A percentile compares a stretch with the other conserved stretches of the same genome.
Conservation (phyloP, 1,140 invertebrate species). For the Eulimnadia texana region DNA sequence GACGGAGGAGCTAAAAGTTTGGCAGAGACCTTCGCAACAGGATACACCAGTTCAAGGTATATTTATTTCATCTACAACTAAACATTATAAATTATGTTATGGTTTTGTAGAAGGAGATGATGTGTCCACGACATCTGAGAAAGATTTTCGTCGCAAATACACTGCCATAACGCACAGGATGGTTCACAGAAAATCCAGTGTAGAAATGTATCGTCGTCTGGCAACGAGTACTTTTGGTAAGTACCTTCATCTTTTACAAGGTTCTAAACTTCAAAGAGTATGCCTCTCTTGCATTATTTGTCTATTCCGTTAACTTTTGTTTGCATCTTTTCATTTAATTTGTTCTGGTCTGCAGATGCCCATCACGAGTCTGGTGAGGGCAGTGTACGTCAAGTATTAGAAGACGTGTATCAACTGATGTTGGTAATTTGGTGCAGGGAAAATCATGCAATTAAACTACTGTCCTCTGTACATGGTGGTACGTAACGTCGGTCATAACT, state of each 20-base stretch:
- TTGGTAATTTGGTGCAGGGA: constrained; percentile 62
- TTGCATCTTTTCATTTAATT: not conserved
- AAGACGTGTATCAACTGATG: constrained; percentile 63
- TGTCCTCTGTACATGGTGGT: constrained; percentile 6
- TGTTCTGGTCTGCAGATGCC: not conserved
- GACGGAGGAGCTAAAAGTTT: constrained; percentile 49
- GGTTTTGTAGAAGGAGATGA: constrained; percentile 16
- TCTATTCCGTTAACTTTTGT: not conserved
- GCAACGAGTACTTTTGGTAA: constrained; percentile 70
- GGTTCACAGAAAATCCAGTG: constrained; percentile 77
- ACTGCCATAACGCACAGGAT: constrained; percentile 73
- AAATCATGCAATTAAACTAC: constrained; percentile 22
- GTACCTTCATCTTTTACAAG: constrained; percentile 24
- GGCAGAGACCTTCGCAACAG: constrained; percentile 35
- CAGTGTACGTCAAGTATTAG: constrained; percentile 29
- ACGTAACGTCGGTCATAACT: no score
- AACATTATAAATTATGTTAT: not conserved
- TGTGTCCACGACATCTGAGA: constrained; percentile 59
- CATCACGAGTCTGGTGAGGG: constrained; percentile 1
- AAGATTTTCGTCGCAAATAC: constrained; percentile 68
- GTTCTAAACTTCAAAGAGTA: no score
- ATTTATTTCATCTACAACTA: no score
- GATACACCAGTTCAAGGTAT: constrained; percentile 19
- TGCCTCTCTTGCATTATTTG: not conserved
- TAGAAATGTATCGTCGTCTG: constrained; percentile 76